Percentiles rank a stretch among this genome's conserved stretches.
Conservation (phyloP, 1,140 invertebrate species). For the Lepidurus apus region DNA sequence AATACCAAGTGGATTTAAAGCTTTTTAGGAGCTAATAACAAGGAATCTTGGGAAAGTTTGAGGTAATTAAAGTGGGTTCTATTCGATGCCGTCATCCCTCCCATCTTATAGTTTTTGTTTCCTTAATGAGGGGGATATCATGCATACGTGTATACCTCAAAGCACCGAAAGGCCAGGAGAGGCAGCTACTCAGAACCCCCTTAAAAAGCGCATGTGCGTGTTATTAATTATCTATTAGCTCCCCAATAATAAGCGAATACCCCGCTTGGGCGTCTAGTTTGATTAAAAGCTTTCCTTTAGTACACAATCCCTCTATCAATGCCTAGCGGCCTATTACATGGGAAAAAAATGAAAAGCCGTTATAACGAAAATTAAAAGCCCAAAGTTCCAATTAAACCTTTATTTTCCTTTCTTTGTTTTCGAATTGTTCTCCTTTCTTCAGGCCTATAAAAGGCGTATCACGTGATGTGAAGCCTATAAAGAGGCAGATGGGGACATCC, state of each 20-base stretch:
- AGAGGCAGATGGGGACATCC: not conserved
- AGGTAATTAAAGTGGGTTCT: too few species aligned
- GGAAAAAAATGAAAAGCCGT: too few species aligned
- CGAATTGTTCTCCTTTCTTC: not conserved
- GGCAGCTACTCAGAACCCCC: too few species aligned
- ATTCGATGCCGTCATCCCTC: too few species aligned
- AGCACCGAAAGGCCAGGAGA: not conserved
- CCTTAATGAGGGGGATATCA: not conserved
- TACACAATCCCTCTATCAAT: not conserved
- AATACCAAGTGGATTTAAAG: too few species aligned
- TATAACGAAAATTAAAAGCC: not conserved
- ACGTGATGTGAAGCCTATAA: not conserved
- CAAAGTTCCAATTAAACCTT: not conserved
- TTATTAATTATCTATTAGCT: constrained; percentile 20
- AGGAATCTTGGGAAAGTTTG: too few species aligned
- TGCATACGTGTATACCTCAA: not conserved
- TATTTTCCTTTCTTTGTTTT: not conserved
- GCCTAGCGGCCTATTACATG: too few species aligned
- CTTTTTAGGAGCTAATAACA: too few species aligned
- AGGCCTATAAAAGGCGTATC: not conserved
- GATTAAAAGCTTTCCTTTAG: not conserved
- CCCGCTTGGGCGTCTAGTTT: not conserved
- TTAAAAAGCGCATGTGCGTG: not conserved
- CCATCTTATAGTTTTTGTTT: not conserved
- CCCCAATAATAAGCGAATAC: not conserved